A percentile compares a stretch with the other conserved stretches of the same genome.
Evolutionary conservation across 30 jellyfish, hydroid and myxozoan genomes (phyloP).

Genomic region (Cassiopea xamachana): DNA sequence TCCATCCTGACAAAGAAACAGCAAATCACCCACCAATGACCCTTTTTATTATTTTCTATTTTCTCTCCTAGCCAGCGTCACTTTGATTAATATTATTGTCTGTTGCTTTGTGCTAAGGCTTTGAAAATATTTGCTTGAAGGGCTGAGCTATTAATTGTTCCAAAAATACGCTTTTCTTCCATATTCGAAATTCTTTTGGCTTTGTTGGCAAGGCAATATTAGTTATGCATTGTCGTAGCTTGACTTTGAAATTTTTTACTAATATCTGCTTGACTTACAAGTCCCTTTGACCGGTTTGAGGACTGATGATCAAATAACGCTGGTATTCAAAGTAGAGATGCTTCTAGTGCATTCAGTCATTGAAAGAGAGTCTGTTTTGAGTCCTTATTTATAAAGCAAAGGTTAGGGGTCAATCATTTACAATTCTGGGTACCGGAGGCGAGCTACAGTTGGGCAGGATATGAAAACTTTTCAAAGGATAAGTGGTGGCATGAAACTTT

Average conservation of each 20-base stretch:
- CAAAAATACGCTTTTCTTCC: conserved; percentile 4
- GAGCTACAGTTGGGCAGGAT: too few species aligned
- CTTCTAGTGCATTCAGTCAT: too few species aligned
- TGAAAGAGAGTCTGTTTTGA: too few species aligned
- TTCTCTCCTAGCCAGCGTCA: not conserved
- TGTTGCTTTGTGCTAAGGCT: not conserved
- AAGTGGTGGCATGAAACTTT: too few species aligned
- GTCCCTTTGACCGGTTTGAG: not conserved
- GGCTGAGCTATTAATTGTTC: conserved; percentile 10
- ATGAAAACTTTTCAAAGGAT: too few species aligned
- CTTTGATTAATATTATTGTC: not conserved
- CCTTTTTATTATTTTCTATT: not conserved
- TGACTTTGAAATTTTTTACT: not conserved
- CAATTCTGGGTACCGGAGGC: too few species aligned
- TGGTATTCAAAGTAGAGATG: not conserved
- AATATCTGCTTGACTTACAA: not conserved
- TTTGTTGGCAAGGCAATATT: conserved; percentile 22
- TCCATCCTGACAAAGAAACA: not conserved
- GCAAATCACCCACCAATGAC: not conserved
- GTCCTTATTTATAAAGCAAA: too few species aligned
- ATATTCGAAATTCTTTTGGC: conserved; percentile 2
- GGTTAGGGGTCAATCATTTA: too few species aligned
- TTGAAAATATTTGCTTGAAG: not conserved
- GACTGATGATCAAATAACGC: not conserved
- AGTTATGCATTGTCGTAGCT: not conserved